Conservation (phyloP, 2,113 vertebrate species). For the Actinemys pallida region DNA sequence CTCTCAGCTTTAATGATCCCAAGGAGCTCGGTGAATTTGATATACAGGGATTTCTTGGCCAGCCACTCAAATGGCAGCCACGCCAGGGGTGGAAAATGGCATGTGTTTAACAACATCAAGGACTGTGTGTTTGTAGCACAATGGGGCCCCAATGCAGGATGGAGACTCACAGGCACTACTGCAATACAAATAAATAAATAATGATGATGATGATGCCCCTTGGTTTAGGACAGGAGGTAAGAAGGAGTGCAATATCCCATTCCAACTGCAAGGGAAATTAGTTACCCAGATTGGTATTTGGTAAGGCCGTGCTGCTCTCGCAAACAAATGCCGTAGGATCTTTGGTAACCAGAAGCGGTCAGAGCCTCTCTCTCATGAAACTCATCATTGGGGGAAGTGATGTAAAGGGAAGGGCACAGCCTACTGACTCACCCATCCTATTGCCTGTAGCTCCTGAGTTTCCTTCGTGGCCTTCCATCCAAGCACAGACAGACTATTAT, state of each 20-base stretch:
- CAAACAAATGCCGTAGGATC: neutral
- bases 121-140: neutral
- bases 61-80: neutral
- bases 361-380: neutral
- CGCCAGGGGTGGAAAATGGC: neutral
- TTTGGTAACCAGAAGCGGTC: neutral
- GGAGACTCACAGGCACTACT: rapidly evolving
- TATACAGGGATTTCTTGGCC: neutral
- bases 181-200: neutral
- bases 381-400: rapidly evolving
- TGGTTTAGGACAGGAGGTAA: neutral
- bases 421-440: neutral
- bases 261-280: rapidly evolving
- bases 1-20: neutral
- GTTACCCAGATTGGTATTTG: neutral
- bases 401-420: neutral
- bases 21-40: neutral
- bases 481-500: rapidly evolving
- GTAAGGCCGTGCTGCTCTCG: neutral
- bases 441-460: neutral
- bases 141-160: rapidly evolving
- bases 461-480: neutral
- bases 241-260: rapidly evolving
- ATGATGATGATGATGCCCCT: neutral
- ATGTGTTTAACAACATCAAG: neutral